These are phyloP conservation scores for Hydropsyche betteni DNA, from an alignment of 2,888 invertebrate genomes.

Conservation along the genomic window DNA sequence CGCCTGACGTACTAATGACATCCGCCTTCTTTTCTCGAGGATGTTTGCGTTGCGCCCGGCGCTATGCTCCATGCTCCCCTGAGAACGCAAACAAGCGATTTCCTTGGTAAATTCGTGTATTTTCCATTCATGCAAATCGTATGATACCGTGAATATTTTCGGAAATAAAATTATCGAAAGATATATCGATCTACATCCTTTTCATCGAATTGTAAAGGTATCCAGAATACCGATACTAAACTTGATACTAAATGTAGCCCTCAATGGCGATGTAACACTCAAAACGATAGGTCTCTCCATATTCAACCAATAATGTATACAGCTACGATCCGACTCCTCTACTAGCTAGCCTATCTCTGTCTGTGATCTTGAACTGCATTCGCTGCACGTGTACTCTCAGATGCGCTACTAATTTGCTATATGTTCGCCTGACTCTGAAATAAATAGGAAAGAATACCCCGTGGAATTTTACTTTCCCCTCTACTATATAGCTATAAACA, in stretches of 20 bases:
- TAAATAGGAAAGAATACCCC: constrained; percentile 32
- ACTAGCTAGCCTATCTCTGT: constrained; percentile 41
- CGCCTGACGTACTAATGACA: constrained; percentile 49
- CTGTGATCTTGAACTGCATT: constrained; percentile 41
- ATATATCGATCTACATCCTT: background rate
- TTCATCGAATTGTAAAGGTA: background rate
- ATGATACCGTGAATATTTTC: background rate
- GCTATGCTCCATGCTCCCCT: constrained; percentile 40
- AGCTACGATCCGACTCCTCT: constrained; percentile 7
- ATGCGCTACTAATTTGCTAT: constrained; percentile 34
- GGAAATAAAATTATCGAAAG: background rate
- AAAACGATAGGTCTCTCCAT: constrained; percentile 3
- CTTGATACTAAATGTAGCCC: background rate
- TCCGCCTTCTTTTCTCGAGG: constrained; percentile 47
- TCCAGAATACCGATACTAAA: background rate
- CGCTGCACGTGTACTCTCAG: constrained; percentile 5
- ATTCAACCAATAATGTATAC: constrained; percentile 21
- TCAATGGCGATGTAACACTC: constrained; percentile 10
- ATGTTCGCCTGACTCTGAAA: constrained; percentile 22
- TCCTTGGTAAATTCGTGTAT: constrained; percentile 43
- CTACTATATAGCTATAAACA: constrained; percentile 9
- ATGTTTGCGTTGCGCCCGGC: constrained; percentile 39
- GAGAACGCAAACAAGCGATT: constrained; percentile 48
- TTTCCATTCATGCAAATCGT: constrained; percentile 27
- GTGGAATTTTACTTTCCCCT: background rate